Percentiles rank a stretch among this genome's conserved stretches.
phyloP scores from a whole-genome alignment of 2,797 vertebrate species.

The Platalea minor region DNA sequence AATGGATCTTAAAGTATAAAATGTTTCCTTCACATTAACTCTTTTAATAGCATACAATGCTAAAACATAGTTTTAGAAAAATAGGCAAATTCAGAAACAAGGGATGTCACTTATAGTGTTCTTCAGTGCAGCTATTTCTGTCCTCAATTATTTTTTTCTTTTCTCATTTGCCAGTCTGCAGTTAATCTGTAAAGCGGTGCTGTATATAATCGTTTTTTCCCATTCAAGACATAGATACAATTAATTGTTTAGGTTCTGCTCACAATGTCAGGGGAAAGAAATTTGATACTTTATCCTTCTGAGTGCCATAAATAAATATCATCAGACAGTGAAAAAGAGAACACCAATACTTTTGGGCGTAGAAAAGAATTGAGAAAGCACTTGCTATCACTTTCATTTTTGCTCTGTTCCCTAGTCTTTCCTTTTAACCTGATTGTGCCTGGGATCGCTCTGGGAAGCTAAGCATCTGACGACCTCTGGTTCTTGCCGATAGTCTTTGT shows the following conservation, averaged over 20 bases:
- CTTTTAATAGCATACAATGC: neutral
- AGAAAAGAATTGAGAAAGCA: neutral
- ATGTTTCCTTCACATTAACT: neutral
- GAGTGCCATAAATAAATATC: slow-evolving; percentile 7
- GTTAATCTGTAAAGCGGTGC: neutral
- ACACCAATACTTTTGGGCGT: neutral
- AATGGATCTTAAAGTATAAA: slow-evolving; percentile 31
- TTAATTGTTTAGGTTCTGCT: neutral
- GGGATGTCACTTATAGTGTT: neutral
- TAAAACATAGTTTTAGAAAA: neutral
- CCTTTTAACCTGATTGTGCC: neutral
- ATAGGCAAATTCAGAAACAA: neutral
- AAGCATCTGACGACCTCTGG: neutral
- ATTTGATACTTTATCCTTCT: neutral
- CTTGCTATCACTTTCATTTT: neutral
- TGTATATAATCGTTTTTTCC: neutral
- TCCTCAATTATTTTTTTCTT: neutral
- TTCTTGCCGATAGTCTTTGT: neutral
- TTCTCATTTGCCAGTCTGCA: neutral
- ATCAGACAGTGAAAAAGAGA: neutral
- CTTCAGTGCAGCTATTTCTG: neutral
- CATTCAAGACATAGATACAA: slow-evolving; percentile 7
- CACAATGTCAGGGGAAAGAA: neutral
- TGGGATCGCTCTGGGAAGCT: neutral
- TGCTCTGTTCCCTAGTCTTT: neutral